Conservation (phyloP, 2,113 vertebrate genomes). For the Butorides virescens region DNA sequence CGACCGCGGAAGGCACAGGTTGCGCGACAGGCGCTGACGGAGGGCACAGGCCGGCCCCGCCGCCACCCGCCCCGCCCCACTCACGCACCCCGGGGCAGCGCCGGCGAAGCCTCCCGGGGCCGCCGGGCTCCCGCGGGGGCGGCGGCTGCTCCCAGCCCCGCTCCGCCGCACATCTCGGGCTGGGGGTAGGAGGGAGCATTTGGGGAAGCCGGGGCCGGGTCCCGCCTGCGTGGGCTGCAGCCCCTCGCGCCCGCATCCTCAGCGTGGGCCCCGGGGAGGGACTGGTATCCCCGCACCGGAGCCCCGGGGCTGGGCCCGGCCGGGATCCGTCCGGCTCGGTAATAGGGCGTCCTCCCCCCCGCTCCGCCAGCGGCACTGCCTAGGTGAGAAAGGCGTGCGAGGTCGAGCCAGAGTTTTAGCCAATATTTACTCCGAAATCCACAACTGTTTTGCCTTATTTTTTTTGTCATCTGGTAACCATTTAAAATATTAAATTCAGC, state of each 20-base stretch:
- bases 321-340: no score
- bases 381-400: neutral
- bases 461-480: constrained; percentile 32
- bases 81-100: neutral
- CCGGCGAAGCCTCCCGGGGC: no score
- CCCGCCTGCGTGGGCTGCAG: neutral
- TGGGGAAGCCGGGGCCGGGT: neutral
- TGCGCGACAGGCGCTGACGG: neutral
- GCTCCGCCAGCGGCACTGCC: neutral
- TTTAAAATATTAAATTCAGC: constrained; percentile 11
- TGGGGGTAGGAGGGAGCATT: rapidly evolving
- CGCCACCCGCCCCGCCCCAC: neutral
- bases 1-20: neutral
- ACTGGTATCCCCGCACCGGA: rapidly evolving
- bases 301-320: neutral
- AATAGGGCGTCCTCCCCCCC: neutral
- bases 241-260: neutral
- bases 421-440: constrained; percentile 23
- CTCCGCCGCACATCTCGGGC: neutral
- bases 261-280: rapidly evolving
- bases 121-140: neutral
- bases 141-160: neutral
- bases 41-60: neutral
- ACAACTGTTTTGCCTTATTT: neutral
- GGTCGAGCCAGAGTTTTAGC: neutral